These are phyloP conservation scores for Sphecodes monilicornis DNA, from an alignment of 2,888 invertebrate genomes.

Conservation along the genomic window DNA sequence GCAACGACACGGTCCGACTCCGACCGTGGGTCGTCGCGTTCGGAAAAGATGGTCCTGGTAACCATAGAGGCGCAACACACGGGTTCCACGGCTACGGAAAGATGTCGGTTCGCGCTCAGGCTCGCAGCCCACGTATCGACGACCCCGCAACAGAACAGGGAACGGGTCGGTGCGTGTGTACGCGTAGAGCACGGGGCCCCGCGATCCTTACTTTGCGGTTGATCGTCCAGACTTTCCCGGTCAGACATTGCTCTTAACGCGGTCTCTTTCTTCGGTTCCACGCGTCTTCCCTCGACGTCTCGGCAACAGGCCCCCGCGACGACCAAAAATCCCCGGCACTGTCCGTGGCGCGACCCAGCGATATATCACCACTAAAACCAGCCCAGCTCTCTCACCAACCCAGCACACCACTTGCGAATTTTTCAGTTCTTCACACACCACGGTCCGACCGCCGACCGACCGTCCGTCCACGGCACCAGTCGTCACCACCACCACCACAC, in stretches of 20 bases:
- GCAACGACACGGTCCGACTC: constrained; percentile 34
- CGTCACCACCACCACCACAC: constrained; percentile 76
- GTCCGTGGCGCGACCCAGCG: constrained; percentile 68
- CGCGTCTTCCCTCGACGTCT: constrained; percentile 67
- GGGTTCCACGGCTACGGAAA: constrained; percentile 64
- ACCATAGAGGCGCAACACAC: constrained; percentile 59
- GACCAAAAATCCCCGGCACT: constrained; percentile 63
- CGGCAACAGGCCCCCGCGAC: constrained; percentile 57
- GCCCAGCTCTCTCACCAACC: constrained; percentile 65
- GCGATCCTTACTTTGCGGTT: constrained; percentile 82
- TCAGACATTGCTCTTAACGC: constrained; percentile 81
- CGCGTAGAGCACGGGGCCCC: background rate
- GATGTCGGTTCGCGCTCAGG: constrained; percentile 66
- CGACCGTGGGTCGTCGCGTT: constrained; percentile 45
- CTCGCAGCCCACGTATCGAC: constrained; percentile 33
- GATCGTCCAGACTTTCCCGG: constrained; percentile 84
- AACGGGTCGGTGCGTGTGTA: background rate
- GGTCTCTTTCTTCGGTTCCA: constrained; percentile 69
- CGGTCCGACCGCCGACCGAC: constrained; percentile 76
- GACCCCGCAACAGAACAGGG: background rate
- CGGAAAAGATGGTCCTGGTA: constrained; percentile 48
- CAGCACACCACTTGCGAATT: constrained; percentile 75
- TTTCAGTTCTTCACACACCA: constrained; percentile 74
- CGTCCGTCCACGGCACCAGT: constrained; percentile 80
- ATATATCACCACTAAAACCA: constrained; percentile 61